Evolutionary conservation across 2,113 vertebrate genomes (phyloP), one percentile per base, ranked within the genome.

Genomic region (Asarcornis scutulata): DNA sequence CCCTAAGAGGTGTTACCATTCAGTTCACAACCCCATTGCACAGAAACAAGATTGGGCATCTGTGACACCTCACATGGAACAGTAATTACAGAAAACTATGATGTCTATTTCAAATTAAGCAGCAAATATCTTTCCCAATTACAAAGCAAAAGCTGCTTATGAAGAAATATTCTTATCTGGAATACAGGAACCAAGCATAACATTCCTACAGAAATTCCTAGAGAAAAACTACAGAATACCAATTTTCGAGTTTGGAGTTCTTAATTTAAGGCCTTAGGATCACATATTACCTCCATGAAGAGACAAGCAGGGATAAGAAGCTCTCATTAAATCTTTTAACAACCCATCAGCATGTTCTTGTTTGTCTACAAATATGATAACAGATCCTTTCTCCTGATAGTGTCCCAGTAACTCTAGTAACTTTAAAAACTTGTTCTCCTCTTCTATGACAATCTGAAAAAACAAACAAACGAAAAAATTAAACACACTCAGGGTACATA

Each of bases 281-380:
- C 72, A 81, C 38, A 71, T n/a, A 60, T 63, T 98, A 99, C 99
- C 99, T 99, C 99, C 99, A 53, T 99, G 99, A 86, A 99, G 98
- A 78, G 99, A 99, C 98, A 99, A 98, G 98, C 99, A 99, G 62
- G 99, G 99, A 50, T 99, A 99, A 25, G 99, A 99, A 31, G 99
- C 99, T 97, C 99, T 99, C 99, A 99, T 99, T 94, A 99, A 97
- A 95, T 99, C 99, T 97, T 99, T 99, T 32, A 99, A 95, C 88
- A 99, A 97, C 3, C 93, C 98, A 55, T 99, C 99, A 7, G 99
- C 99, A 0, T 99, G 99, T 93, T 99, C 99, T 92, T 99, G 99
- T 85, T 99, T 99, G 98, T 99, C 99, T 91, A 99, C 99, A 96
- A 99, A 99, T 94, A 99, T 99, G 89, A 99, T 99, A 89, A 99